Evolutionary conservation across 1,140 invertebrate genomes (phyloP).

Genomic region (Popillia japonica): DNA sequence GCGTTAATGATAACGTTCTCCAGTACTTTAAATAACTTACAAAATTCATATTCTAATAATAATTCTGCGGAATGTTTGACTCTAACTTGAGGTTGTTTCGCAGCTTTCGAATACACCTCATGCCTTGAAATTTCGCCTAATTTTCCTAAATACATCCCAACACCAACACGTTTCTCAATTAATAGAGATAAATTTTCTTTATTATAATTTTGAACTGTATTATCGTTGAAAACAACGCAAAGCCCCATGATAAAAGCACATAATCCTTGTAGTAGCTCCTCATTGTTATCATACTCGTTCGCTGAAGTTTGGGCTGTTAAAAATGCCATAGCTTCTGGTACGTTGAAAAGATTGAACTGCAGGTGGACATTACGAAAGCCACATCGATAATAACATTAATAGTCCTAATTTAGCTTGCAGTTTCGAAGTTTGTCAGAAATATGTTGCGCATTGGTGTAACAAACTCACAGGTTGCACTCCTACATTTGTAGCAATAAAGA

Average conservation of each 20-base stretch:
- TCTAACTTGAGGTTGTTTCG: conserved; percentile 91
- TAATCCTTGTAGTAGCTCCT: conserved; percentile 84
- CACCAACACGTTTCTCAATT: conserved; percentile 89
- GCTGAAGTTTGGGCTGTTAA: conserved; percentile 80
- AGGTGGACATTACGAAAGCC: conserved; percentile 85
- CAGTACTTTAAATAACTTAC: conserved; percentile 82
- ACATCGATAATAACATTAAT: conserved; percentile 89
- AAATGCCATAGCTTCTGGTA: conserved; percentile 86
- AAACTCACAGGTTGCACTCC: conserved; percentile 87
- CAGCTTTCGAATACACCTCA: conserved; percentile 89
- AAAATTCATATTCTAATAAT: conserved; percentile 96
- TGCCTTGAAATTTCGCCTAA: conserved; percentile 86
- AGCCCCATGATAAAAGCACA: conserved; percentile 95
- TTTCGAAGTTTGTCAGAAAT: conserved; percentile 86
- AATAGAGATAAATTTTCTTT: conserved; percentile 85
- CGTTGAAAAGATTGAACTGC: conserved; percentile 88
- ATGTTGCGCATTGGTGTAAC: conserved; percentile 84
- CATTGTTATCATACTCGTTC: conserved; percentile 86
- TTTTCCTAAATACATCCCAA: conserved; percentile 89
- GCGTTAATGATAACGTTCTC: conserved; percentile 72
- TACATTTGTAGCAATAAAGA: conserved; percentile 87
- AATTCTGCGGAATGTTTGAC: conserved; percentile 81
- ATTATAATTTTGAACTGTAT: conserved; percentile 80
- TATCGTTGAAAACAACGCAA: conserved; percentile 92
- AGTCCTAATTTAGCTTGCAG: conserved; percentile 91